Percentiles rank a stretch among this genome's conserved stretches.
These are phyloP conservation scores for Stomatorhinus walkeri DNA, from an alignment of 2,797 vertebrate species.

Conservation along the genomic window DNA sequence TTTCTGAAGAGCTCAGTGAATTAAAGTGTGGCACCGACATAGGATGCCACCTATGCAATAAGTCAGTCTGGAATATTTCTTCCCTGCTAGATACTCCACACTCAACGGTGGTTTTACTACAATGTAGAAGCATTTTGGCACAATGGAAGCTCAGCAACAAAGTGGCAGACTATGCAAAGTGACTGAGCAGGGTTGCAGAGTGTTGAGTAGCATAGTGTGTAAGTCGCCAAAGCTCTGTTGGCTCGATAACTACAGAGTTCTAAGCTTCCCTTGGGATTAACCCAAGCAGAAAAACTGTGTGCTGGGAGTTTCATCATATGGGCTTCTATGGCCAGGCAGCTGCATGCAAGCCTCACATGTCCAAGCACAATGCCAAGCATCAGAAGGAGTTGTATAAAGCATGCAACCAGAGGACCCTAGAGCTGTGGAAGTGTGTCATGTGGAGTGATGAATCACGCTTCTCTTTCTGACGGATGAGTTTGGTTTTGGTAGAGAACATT, in stretches of 20 bases:
- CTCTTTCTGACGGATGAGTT: background rate
- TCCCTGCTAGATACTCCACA: background rate
- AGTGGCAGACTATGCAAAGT: background rate
- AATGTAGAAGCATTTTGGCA: background rate
- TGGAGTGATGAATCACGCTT: background rate
- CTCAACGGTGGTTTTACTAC: background rate
- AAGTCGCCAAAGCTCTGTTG: background rate
- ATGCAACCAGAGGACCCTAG: background rate
- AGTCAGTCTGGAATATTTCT: background rate
- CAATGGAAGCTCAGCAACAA: background rate
- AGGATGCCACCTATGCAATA: background rate
- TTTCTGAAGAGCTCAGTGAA: background rate
- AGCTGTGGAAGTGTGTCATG: background rate
- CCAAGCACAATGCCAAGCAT: background rate
- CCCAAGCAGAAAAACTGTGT: background rate
- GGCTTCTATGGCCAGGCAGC: background rate
- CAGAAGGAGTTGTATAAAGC: background rate
- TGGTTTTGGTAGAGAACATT: background rate
- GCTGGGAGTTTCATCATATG: background rate
- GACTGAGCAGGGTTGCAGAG: background rate
- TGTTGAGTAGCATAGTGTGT: background rate
- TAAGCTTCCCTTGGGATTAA: background rate
- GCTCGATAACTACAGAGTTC: background rate
- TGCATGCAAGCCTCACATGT: background rate
- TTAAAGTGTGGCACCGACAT: background rate